Base-by-base conservation (phyloP, 2,797 vertebrate species). In the Chlorospingus semifuscus region DNA sequence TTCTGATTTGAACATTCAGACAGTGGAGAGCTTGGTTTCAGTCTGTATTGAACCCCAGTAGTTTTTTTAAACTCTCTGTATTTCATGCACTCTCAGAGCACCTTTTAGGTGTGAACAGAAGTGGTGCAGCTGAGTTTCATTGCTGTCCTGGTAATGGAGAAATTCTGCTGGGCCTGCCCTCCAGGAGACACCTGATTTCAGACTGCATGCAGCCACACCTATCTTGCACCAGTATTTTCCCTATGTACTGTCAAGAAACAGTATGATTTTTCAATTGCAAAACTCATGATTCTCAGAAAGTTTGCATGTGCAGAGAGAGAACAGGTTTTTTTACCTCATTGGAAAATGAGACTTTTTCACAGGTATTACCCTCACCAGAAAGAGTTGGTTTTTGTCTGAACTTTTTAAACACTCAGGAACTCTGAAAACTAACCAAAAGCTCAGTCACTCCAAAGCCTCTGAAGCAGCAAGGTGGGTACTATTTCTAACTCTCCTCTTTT, bases 271-370 rank as follows among this genome's bases (percentile, higher is more conserved):
- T 77, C 34, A 61, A 0, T 27, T 53, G 13, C 4, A 68, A 64
- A 90, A 3, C 23, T 44, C 41, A 22, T 23, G 0, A 41, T 72
- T 85, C 19, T 36, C 21, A 11, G 0, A 2, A 56, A 53, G 6
- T 34, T 83, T 66, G 19, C 32, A 15, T 37, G 23, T 37, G 9
- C 56, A 85, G 41, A 61, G 36, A 27, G 16, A 29, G 23, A 60
- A 17, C 4, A 12, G 1, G 1, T 0, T 24, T 46, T 76, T 94
- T 56, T 3, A 2, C 13, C 3, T 75, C 23, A 37, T 0, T 86
- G 37, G 61, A 75, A 90, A 57, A 47, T 27, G 9, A 86, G 41
- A 42, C 14, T 20, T 71, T 88, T 83, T 71, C 4, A 2, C 12
- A 39, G 18, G 8, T 50, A n/a, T 22, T 56, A 12, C 6, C 29